phyloP scores from a whole-genome alignment of 2,888 invertebrate genomes.

The Belgica antarctica region DNA sequence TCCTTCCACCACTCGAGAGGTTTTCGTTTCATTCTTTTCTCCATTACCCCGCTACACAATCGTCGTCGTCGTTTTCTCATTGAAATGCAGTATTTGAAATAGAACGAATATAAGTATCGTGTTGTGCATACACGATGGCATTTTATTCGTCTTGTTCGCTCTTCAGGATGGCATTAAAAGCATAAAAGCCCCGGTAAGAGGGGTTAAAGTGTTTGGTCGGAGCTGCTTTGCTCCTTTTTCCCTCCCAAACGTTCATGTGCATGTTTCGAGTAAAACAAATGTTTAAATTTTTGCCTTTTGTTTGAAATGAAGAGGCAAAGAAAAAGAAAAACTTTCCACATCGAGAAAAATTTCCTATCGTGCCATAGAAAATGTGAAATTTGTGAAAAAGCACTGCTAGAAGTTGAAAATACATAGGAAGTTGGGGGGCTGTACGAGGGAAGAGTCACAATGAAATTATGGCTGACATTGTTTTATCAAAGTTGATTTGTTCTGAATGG shows the following conservation, averaged over 20 bases:
- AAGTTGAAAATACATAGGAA: no score
- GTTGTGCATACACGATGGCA: constrained; percentile 5
- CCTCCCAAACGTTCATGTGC: background rate
- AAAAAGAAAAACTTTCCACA: constrained; percentile 1
- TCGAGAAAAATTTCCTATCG: no score
- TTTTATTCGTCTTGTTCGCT: background rate
- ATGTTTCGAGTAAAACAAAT: background rate
- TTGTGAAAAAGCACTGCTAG: no score
- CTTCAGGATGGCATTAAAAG: background rate
- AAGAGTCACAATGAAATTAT: no score
- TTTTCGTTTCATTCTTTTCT: background rate
- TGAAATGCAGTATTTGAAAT: constrained; percentile 33
- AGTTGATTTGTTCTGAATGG: no score
- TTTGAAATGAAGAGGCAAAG: constrained; percentile 12
- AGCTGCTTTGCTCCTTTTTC: background rate
- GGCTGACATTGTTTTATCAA: no score
- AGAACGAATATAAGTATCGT: constrained; percentile 34
- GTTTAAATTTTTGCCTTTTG: constrained; percentile 11
- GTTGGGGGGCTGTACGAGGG: no score
- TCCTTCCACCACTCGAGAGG: background rate
- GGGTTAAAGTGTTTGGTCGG: background rate
- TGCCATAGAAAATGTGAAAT: no score
- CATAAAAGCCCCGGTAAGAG: background rate
- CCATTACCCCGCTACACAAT: background rate
- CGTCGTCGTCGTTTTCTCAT: background rate